Evolutionary conservation across 2,888 invertebrate genomes (phyloP), one percentile per base, ranked within the genome.

Genomic region (Crossocerus cetratus): DNA sequence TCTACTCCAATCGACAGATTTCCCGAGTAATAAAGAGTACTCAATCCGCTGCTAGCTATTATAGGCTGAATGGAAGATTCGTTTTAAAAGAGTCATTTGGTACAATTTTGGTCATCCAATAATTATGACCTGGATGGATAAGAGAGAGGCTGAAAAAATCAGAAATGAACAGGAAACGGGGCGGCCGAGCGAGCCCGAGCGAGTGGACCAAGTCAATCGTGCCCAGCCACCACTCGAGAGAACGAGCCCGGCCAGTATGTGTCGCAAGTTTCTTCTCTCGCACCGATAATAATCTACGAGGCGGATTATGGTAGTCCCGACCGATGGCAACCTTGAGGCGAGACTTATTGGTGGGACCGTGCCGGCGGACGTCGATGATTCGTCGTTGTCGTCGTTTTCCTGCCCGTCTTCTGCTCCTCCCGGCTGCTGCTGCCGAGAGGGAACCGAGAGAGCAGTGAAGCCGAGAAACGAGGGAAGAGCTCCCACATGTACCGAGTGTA

Each of bases 201-300:
- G 20, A 43, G 57, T 65, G 58, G 57, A 43, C 11, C 44, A 54
- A 62, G 23, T 32, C 32, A 32, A 32, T 32, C 32, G 32, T 4
- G 32, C 32, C 8, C 32, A 32, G 32, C 32, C 32, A 32, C 32
- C 32, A 8, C 32, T 32, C 32, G 42, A 18, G 61, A 63, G 60
- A 61, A 55, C 57, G 62, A 66, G 18, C 49, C 44, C 45, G 72
- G 65, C 68, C 72, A 61, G 66, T 57, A 69, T 73, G 60, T 84
- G 85, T 85, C 84, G 85, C 85, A 83, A 86, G 79, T 69, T 80
- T 77, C 83, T 72, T 75, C 69, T 77, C 76, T 71, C n/a, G 14
- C 76, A 70, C 66, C 75, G 83, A 81, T 84, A 82, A 68, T 83
- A 78, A 84, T 84, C 83, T 80, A 83, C 78, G 73, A 78, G 78